Base-by-base conservation (phyloP, 1,140 invertebrate genomes). In the Zaprionus capensis region DNA sequence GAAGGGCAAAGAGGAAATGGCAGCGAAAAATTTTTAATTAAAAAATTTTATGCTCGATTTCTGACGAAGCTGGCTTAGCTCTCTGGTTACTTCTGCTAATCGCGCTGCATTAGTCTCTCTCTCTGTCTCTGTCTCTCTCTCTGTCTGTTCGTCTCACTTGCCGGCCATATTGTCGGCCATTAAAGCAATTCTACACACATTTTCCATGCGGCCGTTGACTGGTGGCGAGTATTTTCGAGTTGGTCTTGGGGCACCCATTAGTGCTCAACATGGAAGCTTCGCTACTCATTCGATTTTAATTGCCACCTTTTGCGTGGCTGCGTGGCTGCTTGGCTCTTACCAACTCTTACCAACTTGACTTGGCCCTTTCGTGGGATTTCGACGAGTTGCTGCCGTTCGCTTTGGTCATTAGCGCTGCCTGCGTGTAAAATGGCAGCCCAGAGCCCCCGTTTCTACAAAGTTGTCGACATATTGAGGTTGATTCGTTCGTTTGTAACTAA, bases 21-120 rank as follows among this genome's bases (percentile, higher is more conserved):
- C 31, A 34, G 49, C 68, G 26, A 78, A 71, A 76, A 75, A 71
- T 90, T 90, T 88, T 90, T 77, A 90, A 82, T 90, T 82, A 90
- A 90, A 90, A 90, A 90, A 81, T 90, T 90, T 90, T 90, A 90
- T 90, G 85, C 81, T 90, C 85, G 85, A 90, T 90, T 90, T 90
- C 85, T 85, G 85, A 90, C 85, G 85, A 90, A 85, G 65, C 41
- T 70, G 7, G 55, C 63, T 55, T 5, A n/a, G 17, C 36, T 67
- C 65, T 49, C 17, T 9, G 15, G 5, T n/a, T 20, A 26, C 34
- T 67, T 46, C 38, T n/a, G 57, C 67, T 76, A 76, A 72, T 72
- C 75, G 75, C 70, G 62, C 22, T 83, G 82, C 78, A 81, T 85
- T 85, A 81, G 82, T 78, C 80, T 56, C 63, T 49, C 28, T 34